These are phyloP conservation scores for Lycia hirtaria DNA, from an alignment of 2,888 invertebrate species.

Conservation along the genomic window DNA sequence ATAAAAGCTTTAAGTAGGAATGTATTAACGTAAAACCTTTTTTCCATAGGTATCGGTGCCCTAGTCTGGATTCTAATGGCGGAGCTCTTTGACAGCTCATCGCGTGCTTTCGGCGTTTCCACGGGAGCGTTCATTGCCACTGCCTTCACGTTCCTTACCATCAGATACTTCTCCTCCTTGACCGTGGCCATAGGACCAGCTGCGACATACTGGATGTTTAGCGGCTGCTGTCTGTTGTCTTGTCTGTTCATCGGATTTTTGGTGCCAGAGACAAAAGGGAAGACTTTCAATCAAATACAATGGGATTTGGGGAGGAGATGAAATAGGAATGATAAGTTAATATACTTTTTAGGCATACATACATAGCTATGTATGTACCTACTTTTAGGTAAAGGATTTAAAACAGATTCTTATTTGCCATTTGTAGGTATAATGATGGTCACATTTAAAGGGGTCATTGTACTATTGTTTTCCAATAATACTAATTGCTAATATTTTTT, in stretches of 20 bases:
- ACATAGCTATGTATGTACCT: too few species aligned
- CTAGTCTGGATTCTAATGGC: slow-evolving; percentile 28
- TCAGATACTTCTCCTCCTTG: slow-evolving; percentile 38
- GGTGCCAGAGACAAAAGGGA: slow-evolving; percentile 45
- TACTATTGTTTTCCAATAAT: too few species aligned
- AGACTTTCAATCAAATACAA: slow-evolving; percentile 41
- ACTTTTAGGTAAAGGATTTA: too few species aligned
- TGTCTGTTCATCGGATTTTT: slow-evolving; percentile 16
- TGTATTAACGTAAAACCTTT: too few species aligned
- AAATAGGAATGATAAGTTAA: background rate
- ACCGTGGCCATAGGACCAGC: slow-evolving; percentile 34
- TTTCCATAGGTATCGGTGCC: slow-evolving; percentile 21
- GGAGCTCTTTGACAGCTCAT: slow-evolving; percentile 29
- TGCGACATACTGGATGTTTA: slow-evolving; percentile 42
- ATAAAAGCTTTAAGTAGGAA: too few species aligned
- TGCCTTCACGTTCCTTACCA: slow-evolving; percentile 34
- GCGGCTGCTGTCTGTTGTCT: slow-evolving; percentile 16
- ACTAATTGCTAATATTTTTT: too few species aligned
- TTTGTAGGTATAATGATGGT: too few species aligned
- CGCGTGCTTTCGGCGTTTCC: slow-evolving; percentile 35
- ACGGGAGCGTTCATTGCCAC: slow-evolving; percentile 11
- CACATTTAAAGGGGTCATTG: background rate
- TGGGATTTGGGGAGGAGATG: slow-evolving; percentile 31
- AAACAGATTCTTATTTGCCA: too few species aligned
- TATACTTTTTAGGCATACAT: too few species aligned